Conservation (phyloP, 2,797 vertebrate species). For the Ctenochaetus hawaiiensis region DNA sequence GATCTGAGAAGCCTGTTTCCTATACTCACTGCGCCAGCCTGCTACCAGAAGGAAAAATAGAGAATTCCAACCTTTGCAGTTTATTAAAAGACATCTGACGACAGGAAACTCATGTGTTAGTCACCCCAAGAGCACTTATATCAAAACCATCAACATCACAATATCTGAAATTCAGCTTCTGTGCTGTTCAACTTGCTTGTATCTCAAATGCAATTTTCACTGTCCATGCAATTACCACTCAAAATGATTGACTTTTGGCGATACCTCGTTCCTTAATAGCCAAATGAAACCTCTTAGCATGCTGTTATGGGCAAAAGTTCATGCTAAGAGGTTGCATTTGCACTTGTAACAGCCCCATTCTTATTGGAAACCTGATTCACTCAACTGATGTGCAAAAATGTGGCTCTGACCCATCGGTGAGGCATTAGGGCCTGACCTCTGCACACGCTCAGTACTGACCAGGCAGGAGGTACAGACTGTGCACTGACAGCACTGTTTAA, state of each 20-base stretch:
- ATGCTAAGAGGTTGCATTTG: constrained; percentile 12
- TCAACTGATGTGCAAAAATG: too few species aligned
- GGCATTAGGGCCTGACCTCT: too few species aligned
- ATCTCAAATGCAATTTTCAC: constrained; percentile 3
- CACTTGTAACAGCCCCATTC: too few species aligned
- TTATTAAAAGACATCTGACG: neutral
- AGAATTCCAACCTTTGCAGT: neutral
- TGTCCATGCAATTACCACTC: neutral
- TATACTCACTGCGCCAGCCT: neutral
- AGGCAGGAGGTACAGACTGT: too few species aligned
- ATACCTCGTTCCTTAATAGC: neutral
- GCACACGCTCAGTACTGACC: too few species aligned
- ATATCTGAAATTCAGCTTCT: neutral
- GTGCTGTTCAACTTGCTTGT: neutral
- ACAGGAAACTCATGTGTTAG: neutral
- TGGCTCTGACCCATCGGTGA: too few species aligned
- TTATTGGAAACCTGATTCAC: too few species aligned
- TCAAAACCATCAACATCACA: neutral
- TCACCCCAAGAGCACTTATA: neutral
- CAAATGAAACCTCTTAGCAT: neutral
- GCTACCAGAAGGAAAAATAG: neutral
- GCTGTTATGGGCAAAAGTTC: neutral
- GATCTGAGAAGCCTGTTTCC: neutral
- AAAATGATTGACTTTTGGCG: too few species aligned
- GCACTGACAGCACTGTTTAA: too few species aligned